Evolutionary conservation across 1,140 invertebrate genomes (phyloP).

Genomic region (Parasteatoda tepidariorum): DNA sequence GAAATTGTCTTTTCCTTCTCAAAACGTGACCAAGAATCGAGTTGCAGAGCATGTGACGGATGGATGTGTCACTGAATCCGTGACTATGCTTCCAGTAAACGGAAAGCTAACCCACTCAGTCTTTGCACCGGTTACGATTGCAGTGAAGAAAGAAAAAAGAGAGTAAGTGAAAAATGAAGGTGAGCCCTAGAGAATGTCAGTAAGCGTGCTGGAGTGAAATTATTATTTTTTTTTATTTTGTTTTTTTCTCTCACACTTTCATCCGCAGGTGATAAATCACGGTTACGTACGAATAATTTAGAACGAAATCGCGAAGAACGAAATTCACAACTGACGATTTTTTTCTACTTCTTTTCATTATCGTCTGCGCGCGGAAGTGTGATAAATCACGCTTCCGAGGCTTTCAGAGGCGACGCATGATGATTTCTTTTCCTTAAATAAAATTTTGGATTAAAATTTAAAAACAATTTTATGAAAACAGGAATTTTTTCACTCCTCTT

Average conservation of each 20-base stretch:
- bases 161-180: neutral
- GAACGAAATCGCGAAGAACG: neutral
- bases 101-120: neutral
- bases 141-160: neutral
- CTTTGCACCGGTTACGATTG: neutral
- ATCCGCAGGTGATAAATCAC: neutral
- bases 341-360: neutral
- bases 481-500: too few relatives aligned
- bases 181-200: neutral
- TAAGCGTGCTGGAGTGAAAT: neutral
- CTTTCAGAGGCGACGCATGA: too few relatives aligned
- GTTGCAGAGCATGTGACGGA: neutral
- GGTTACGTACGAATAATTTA: neutral
- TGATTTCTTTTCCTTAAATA: too few relatives aligned
- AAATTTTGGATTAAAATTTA: too few relatives aligned
- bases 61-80: conserved; percentile 12
- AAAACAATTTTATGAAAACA: too few relatives aligned
- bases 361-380: neutral
- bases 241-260: neutral
- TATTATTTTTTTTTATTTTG: neutral
- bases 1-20: conserved; percentile 5
- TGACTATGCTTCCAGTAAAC: conserved; percentile 1
- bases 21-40: conserved; percentile 12
- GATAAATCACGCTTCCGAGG: neutral
- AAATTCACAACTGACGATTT: neutral